These are phyloP conservation scores for Naja naja DNA, from an alignment of 2,113 vertebrate genomes.

Conservation along the genomic window DNA sequence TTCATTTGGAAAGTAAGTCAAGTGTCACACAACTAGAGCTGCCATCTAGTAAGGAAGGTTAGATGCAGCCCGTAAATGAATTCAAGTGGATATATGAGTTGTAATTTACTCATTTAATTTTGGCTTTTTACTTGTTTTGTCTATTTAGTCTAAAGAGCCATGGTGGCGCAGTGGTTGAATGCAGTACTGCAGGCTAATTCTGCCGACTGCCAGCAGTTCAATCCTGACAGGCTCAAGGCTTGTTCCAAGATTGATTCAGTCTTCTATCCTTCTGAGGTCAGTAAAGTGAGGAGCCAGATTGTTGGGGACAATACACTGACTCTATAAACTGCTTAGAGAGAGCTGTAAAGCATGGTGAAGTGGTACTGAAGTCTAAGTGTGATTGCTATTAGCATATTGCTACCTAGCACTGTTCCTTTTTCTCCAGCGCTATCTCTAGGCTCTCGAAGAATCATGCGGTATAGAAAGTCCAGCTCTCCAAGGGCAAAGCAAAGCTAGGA, in stretches of 20 bases:
- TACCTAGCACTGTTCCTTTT: neutral
- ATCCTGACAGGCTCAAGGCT: neutral
- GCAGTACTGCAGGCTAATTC: neutral
- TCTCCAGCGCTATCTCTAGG: neutral
- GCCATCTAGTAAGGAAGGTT: neutral
- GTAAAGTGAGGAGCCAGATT: neutral
- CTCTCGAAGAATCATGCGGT: neutral
- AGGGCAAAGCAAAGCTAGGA: neutral
- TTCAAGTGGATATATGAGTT: conserved; percentile 1
- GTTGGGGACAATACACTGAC: neutral
- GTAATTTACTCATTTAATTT: neutral
- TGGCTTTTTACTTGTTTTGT: neutral
- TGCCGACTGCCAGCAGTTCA: neutral
- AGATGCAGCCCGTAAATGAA: fast-evolving
- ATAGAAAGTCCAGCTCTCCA: conserved; percentile 28
- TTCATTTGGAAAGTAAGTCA: neutral
- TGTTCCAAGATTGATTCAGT: neutral
- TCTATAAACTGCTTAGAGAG: neutral
- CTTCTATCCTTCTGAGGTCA: neutral
- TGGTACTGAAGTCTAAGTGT: neutral
- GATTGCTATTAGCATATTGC: neutral
- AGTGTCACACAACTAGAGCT: neutral
- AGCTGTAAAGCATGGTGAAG: neutral
- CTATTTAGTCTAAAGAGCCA: neutral
- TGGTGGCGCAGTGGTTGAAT: neutral